Evolutionary conservation across 1,140 invertebrate species (phyloP), one percentile per base, ranked within the genome.

Genomic region (Bradysia coprophila): DNA sequence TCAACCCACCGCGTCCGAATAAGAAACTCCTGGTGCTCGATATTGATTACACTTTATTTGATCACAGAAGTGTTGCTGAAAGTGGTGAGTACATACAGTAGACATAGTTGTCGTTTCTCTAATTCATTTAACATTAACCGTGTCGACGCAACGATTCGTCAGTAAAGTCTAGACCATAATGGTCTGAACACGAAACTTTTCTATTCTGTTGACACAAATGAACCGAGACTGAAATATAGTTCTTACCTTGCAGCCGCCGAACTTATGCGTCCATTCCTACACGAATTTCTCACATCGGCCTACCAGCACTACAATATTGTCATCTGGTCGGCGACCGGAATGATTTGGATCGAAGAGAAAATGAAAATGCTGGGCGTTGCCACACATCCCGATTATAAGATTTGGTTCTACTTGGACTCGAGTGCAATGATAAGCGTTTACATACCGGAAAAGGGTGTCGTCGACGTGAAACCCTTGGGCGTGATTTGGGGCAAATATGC

Each of bases 291-390:
- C 1, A 81, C 79, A 8, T 72, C 78, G n/a, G 87, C 90, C 4
- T 97, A 97, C 62, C 74, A 80, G 54, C 61, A 85, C 57, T 90
- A 89, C 50, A 85, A 88, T 52, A 86, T 88, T 49, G 83, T 85
- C 0, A 88, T 87, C 47, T 86, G 84, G 91, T 95, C 93, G 28
- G 93, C 93, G 1, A 98, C 93, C 1, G 84, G 81, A 46, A 96
- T 96, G 91, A 93, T 89, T 51, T 97, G 91, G 90, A 95, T 98
- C 38, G 85, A 94, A 52, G 87, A 93, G 50, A 98, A 98, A 64
- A 95, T 98, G 91, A 81, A 82, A 42, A 61, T 95, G 19, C 64
- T 97, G 0, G 90, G 90, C 1, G 89, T 96, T 0, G 66, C 76
- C 1, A 73, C 62, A 21, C 78, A 95, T 65, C 67, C 76, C 4